Conservation (phyloP, 2,113 vertebrate genomes). For the Struthidea cinerea region DNA sequence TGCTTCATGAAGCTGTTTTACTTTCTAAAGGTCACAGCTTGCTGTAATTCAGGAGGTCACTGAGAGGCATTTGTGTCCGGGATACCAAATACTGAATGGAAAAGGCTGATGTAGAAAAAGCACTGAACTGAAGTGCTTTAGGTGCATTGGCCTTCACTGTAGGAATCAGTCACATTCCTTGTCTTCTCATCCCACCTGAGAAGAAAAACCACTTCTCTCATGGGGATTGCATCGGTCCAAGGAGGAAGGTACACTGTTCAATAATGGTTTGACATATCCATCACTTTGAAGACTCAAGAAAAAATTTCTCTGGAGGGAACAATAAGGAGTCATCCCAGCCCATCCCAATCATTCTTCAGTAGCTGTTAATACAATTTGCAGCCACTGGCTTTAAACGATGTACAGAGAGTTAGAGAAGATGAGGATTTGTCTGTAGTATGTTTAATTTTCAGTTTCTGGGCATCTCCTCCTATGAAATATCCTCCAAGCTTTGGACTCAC, state of each 20-base stretch:
- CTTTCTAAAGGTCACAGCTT: not conserved
- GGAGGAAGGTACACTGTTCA: not conserved
- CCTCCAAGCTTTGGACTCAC: not conserved
- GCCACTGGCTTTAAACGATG: not conserved
- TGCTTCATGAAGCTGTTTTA: not conserved
- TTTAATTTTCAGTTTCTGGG: not conserved
- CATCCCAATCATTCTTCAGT: not conserved
- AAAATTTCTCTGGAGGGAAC: not conserved
- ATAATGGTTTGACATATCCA: not conserved
- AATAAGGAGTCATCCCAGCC: not conserved
- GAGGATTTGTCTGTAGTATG: not conserved
- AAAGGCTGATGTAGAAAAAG: not conserved
- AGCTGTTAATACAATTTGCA: not conserved
- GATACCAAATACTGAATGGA: not conserved
- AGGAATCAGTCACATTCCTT: not conserved
- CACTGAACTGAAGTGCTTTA: not conserved
- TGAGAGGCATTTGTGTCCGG: fast-evolving
- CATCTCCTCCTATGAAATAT: not conserved
- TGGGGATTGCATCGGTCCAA: not conserved
- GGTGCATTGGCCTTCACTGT: not conserved
- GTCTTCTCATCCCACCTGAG: not conserved
- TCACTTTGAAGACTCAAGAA: not conserved
- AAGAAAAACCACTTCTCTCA: not conserved
- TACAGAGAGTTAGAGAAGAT: not conserved
- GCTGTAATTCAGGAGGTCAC: not conserved